Percentiles rank a stretch among this genome's conserved stretches.
Evolutionary conservation across 2,888 invertebrate genomes (phyloP).

Genomic region (Digitonthophagus gazella): DNA sequence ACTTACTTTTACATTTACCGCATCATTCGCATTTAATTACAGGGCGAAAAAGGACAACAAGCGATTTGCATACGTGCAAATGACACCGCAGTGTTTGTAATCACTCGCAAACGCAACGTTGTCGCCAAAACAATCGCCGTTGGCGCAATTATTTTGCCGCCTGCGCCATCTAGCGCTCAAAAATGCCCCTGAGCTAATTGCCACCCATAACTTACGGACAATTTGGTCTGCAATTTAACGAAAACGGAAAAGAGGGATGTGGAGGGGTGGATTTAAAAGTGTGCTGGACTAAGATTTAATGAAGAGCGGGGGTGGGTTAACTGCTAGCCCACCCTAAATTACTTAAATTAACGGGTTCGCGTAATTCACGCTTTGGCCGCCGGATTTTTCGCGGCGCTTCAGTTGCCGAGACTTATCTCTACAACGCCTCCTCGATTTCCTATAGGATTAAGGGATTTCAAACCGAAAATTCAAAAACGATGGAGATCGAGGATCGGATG

Average conservation of each 20-base stretch:
- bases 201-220: neutral
- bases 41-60: neutral
- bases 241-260: neutral
- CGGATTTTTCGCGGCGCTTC: neutral
- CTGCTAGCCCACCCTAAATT: neutral
- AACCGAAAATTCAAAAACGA: neutral
- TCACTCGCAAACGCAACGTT: neutral
- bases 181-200: neutral
- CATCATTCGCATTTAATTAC: neutral
- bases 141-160: neutral
- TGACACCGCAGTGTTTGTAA: neutral
- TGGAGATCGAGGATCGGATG: neutral
- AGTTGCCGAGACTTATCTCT: neutral
- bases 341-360: neutral
- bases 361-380: neutral
- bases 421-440: neutral
- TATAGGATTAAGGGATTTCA: neutral
- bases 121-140: neutral
- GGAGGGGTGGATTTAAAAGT: neutral
- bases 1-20: too few relatives aligned
- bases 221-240: neutral
- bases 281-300: neutral
- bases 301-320: neutral
- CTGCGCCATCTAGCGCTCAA: too few relatives aligned
- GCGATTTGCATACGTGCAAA: neutral